phyloP scores from a whole-genome alignment of 2,888 invertebrate genomes.

The Cremastobaeus sp. region DNA sequence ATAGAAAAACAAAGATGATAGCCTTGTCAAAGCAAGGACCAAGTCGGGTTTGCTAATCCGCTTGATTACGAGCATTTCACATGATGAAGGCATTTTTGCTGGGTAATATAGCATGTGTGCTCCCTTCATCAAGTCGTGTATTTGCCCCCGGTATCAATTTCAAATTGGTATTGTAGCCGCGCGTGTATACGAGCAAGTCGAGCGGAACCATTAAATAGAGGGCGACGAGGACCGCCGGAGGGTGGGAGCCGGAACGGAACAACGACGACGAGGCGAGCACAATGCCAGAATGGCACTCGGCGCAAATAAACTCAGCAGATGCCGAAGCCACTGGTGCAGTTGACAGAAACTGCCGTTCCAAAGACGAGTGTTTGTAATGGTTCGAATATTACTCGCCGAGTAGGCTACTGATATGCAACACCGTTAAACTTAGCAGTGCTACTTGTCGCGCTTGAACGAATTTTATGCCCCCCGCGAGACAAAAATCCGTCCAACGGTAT shows the following conservation, averaged over 20 bases:
- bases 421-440: constrained; percentile 51
- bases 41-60: constrained; percentile 24
- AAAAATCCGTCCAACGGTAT: constrained; percentile 23
- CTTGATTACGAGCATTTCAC: constrained; percentile 22
- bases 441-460: constrained; percentile 44
- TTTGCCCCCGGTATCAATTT: constrained; percentile 50
- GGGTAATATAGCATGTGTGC: constrained; percentile 12
- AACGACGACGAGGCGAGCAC: constrained; percentile 26
- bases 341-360: constrained; percentile 54
- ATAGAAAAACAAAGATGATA: no score
- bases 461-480: constrained; percentile 24
- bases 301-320: constrained; percentile 57
- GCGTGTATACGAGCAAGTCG: constrained; percentile 35
- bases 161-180: constrained; percentile 33
- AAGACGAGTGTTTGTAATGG: constrained; percentile 52
- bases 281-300: constrained; percentile 51
- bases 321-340: constrained; percentile 55
- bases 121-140: constrained; percentile 7
- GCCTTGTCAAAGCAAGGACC: no score
- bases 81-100: constrained; percentile 20
- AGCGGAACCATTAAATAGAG: constrained; percentile 53
- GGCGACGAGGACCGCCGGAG: constrained; percentile 14
- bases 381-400: constrained; percentile 49
- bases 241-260: background rate
- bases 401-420: constrained; percentile 55